A percentile compares a stretch with the other conserved stretches of the same genome.
Evolutionary conservation across 2,797 vertebrate species (phyloP).

Genomic region (Gila robusta): DNA sequence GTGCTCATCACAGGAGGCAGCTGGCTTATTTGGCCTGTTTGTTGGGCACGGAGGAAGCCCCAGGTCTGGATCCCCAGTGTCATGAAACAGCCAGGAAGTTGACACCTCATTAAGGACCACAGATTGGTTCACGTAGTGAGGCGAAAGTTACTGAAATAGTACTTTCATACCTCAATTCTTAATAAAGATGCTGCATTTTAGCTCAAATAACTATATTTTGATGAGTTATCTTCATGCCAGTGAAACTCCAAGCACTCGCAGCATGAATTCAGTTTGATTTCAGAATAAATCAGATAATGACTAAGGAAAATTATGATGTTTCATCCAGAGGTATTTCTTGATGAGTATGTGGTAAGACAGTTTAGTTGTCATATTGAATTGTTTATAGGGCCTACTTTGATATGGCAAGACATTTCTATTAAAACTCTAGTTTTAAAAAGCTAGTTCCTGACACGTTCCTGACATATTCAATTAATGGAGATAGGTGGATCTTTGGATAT

Average conservation of each 20-base stretch:
- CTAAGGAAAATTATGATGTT: slow-evolving; percentile 1
- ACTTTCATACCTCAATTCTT: slow-evolving; percentile 7
- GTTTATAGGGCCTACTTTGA: slow-evolving; percentile 11
- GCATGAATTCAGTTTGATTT: slow-evolving; percentile 26
- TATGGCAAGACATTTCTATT: slow-evolving; percentile 8
- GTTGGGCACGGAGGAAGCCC: slow-evolving; percentile 29
- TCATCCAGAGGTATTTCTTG: neutral
- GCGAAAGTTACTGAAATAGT: slow-evolving; percentile 25
- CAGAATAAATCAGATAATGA: slow-evolving; percentile 15
- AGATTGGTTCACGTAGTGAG: slow-evolving; percentile 12
- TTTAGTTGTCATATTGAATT: neutral
- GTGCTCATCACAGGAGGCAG: slow-evolving; percentile 53
- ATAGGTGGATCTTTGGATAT: neutral
- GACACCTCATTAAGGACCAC: slow-evolving; percentile 52
- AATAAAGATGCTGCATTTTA: neutral
- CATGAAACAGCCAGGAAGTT: slow-evolving; percentile 45
- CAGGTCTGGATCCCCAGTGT: slow-evolving; percentile 35
- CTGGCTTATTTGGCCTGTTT: slow-evolving; percentile 53
- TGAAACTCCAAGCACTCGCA: slow-evolving; percentile 14
- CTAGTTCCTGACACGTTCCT: neutral
- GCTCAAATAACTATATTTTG: slow-evolving; percentile 8
- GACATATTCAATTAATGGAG: slow-evolving; percentile 34
- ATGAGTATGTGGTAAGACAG: slow-evolving; percentile 23
- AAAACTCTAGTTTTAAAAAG: slow-evolving; percentile 1
- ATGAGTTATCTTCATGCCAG: neutral